These are phyloP conservation scores for Takifugu ocellatus DNA, from an alignment of 2,797 vertebrate species.

Conservation along the genomic window DNA sequence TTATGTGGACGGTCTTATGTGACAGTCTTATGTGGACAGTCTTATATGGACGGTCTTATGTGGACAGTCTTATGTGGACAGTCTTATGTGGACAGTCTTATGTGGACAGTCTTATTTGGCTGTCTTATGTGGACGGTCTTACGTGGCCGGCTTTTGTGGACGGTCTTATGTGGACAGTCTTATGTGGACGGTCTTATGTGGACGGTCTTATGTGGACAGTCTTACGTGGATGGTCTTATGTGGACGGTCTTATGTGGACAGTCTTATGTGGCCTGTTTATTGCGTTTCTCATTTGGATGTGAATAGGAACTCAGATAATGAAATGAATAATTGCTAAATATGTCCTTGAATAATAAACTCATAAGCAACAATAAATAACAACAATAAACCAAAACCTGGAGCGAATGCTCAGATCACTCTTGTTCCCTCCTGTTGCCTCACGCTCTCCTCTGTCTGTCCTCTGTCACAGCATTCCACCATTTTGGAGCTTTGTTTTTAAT, in stretches of 20 bases:
- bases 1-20: too few species aligned
- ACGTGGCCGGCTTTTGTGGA: too few species aligned
- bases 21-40: too few species aligned
- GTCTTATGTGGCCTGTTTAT: neutral
- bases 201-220: too few species aligned
- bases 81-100: too few species aligned
- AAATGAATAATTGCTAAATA: neutral
- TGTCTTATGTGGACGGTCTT: too few species aligned
- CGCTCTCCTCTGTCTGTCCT: neutral
- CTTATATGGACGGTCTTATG: too few species aligned
- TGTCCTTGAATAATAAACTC: neutral
- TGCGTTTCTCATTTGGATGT: neutral
- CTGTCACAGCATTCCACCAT: conserved; percentile 60
- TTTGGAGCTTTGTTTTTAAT: conserved; percentile 75
- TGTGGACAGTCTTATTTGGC: too few species aligned
- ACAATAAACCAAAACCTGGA: neutral
- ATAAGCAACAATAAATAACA: neutral
- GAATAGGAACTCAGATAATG: neutral
- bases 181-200: too few species aligned
- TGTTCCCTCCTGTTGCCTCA: neutral
- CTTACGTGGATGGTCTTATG: too few species aligned
- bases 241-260: neutral
- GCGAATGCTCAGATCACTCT: neutral
- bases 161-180: too few species aligned
- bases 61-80: too few species aligned